Conservation (phyloP, 2,888 invertebrate genomes). For the Gryllus longicercus region DNA sequence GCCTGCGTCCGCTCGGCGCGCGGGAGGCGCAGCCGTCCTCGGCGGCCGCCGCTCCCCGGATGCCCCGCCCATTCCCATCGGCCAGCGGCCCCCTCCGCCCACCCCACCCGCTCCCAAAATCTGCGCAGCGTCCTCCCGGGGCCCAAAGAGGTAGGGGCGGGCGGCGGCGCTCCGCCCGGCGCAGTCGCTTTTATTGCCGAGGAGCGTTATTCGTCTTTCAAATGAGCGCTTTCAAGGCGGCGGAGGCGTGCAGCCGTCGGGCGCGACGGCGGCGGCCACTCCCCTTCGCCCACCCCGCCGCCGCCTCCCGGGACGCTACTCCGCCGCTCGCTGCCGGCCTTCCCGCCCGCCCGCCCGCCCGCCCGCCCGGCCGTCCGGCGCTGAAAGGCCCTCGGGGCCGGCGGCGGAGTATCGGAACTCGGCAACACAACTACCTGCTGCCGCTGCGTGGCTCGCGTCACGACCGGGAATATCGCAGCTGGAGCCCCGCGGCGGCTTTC, state of each 20-base stretch:
- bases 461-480: neutral
- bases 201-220: slow-evolving; percentile 17
- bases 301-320: too few species aligned
- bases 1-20: too few species aligned
- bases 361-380: neutral
- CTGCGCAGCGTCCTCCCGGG: neutral
- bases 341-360: too few species aligned
- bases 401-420: slow-evolving; percentile 7
- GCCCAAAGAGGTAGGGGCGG: too few species aligned
- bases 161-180: neutral
- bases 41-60: too few species aligned
- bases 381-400: neutral
- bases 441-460: too few species aligned
- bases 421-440: slow-evolving; percentile 1
- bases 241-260: neutral
- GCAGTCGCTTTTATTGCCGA: slow-evolving; percentile 9
- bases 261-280: too few species aligned
- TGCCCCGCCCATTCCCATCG: too few species aligned
- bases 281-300: too few species aligned
- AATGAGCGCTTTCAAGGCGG: slow-evolving; percentile 10
- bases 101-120: neutral
- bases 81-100: too few species aligned
- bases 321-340: too few species aligned
- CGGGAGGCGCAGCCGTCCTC: too few species aligned
- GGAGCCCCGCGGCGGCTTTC: slow-evolving; percentile 18